These are phyloP conservation scores for Saccostrea glomerata DNA, from an alignment of 1,140 invertebrate species.

Conservation along the genomic window DNA sequence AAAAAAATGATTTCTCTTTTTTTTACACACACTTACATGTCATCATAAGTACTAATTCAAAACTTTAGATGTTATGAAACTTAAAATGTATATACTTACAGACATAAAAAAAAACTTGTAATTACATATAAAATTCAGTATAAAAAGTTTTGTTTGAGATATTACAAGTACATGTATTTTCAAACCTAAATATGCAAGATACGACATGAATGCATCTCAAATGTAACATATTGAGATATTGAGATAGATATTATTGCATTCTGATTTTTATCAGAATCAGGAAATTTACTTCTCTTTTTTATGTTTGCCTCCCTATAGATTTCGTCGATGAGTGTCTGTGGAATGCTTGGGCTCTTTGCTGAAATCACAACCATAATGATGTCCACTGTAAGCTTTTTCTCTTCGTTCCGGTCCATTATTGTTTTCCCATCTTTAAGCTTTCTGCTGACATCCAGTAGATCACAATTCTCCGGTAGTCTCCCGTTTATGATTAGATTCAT, in stretches of 20 bases:
- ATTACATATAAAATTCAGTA: no score
- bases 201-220: no score
- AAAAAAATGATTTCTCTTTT: not conserved
- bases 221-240: no score
- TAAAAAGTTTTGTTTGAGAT: no score
- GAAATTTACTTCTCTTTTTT: constrained; percentile 11
- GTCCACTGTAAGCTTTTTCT: not conserved
- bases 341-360: not conserved
- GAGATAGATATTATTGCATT: no score
- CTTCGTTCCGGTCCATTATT: not conserved
- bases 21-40: not conserved
- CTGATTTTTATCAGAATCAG: no score
- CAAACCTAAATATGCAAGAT: no score
- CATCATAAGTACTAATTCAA: no score
- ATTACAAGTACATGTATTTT: no score
- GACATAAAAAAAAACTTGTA: no score
- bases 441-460: not conserved
- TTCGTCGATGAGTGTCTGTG: not conserved
- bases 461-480: not conserved
- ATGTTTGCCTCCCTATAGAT: not conserved
- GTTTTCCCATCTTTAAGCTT: not conserved
- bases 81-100: no score
- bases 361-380: constrained; percentile 7
- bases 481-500: not conserved
- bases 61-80: no score